These are phyloP conservation scores for Palythoa grandiflora DNA, from an alignment of 92 coral and sea anemone genomes.

Conservation along the genomic window DNA sequence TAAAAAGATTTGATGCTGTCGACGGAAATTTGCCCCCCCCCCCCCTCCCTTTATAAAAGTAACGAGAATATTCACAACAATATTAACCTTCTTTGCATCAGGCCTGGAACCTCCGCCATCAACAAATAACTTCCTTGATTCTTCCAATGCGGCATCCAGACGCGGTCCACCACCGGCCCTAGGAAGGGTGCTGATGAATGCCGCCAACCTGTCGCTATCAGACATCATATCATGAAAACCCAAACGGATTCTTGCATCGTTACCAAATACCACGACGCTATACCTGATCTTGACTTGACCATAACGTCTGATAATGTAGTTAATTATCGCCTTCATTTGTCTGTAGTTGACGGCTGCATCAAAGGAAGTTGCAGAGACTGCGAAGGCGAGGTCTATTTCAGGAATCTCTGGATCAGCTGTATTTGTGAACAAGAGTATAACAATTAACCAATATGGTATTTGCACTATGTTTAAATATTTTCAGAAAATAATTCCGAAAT, in stretches of 20 bases:
- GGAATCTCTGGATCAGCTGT: conserved; percentile 38
- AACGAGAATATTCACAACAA: neutral
- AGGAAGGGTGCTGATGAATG: conserved; percentile 12
- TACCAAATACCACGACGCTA: conserved; percentile 35
- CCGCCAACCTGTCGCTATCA: conserved; percentile 5
- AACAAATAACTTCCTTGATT: conserved; percentile 30
- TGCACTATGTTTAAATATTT: neutral
- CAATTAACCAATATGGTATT: neutral
- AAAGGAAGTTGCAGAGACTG: conserved; percentile 40
- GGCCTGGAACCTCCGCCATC: conserved; percentile 30
- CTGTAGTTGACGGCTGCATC: conserved; percentile 30
- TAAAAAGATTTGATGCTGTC: too few relatives aligned
- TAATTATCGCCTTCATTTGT: conserved; percentile 34
- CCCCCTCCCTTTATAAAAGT: neutral
- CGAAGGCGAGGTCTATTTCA: conserved; percentile 38
- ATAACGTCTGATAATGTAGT: conserved; percentile 33
- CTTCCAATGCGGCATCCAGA: conserved; percentile 1
- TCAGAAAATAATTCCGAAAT: too few relatives aligned
- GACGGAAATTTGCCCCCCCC: neutral
- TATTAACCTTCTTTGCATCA: conserved; percentile 20
- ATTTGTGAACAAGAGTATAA: neutral
- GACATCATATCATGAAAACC: conserved; percentile 16
- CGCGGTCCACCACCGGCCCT: conserved; percentile 12
- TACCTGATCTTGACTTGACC: conserved; percentile 38
- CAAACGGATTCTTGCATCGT: conserved; percentile 2